Conservation (phyloP, 1,140 invertebrate genomes). For the Caenorhabditis briggsae region DNA sequence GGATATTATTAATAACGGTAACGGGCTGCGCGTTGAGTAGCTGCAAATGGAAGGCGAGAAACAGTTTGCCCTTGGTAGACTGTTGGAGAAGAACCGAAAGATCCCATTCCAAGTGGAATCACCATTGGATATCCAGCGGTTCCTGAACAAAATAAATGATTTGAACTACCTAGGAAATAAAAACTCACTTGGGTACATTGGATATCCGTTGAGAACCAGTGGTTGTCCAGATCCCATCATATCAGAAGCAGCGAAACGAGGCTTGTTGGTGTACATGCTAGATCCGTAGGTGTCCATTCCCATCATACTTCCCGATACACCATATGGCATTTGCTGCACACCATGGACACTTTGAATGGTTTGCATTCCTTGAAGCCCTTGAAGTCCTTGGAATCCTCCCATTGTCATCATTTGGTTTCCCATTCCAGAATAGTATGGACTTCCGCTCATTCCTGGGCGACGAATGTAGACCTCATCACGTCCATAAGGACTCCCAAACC, state of each 20-base stretch:
- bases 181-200: conserved; percentile 43
- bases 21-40: conserved; percentile 33
- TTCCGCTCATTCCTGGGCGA: conserved; percentile 10
- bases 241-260: conserved; percentile 42
- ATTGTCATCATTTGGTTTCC: conserved; percentile 22
- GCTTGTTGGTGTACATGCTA: conserved; percentile 40
- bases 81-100: conserved; percentile 24
- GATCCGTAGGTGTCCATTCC: conserved; percentile 23
- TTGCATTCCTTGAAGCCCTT: conserved; percentile 7
- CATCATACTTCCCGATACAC: conserved; percentile 27
- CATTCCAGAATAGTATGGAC: conserved; percentile 7
- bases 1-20: conserved; percentile 4
- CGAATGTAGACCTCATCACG: conserved; percentile 44
- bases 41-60: conserved; percentile 1
- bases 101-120: conserved; percentile 38
- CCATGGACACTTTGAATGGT: not conserved
- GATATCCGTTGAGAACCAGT: conserved; percentile 36
- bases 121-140: conserved; percentile 41
- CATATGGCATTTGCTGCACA: conserved; percentile 33
- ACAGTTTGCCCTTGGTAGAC: conserved; percentile 28
- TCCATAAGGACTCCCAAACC: conserved; percentile 14
- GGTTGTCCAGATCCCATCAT: conserved; percentile 44
- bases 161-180: not conserved
- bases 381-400: conserved; percentile 30
- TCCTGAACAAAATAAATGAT: not conserved